These are phyloP conservation scores for Glaucidium brasilianum DNA, from an alignment of 2,113 vertebrate genomes.

Conservation along the genomic window DNA sequence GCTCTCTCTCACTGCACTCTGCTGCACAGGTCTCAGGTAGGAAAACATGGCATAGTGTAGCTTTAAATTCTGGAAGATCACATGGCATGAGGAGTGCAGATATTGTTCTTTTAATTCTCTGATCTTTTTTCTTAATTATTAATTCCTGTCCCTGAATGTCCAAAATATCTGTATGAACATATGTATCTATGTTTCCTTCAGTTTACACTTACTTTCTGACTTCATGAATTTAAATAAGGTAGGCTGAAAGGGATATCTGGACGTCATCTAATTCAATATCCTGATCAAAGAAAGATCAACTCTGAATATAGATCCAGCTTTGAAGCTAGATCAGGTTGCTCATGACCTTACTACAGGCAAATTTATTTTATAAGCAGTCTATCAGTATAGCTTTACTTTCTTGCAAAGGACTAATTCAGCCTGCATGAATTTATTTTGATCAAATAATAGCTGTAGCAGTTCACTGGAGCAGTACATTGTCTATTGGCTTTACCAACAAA, in stretches of 20 bases:
- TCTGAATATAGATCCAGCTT: not conserved
- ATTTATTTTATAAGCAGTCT: not conserved
- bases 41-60: not conserved
- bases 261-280: not conserved
- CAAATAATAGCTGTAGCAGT: not conserved
- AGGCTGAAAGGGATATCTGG: not conserved
- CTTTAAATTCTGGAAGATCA: not conserved
- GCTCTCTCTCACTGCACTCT: not conserved
- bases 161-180: not conserved
- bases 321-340: not conserved
- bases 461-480: not conserved
- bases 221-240: not conserved
- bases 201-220: not conserved
- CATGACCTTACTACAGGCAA: not conserved
- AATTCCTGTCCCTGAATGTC: not conserved
- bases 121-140: not conserved
- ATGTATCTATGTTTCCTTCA: not conserved
- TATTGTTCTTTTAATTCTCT: not conserved
- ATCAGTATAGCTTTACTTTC: not conserved
- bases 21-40: not conserved
- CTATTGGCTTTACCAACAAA: not conserved
- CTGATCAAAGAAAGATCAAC: not conserved
- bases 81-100: not conserved
- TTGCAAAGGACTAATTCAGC: not conserved
- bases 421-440: not conserved